Percentiles rank a stretch among this genome's conserved stretches.
Evolutionary conservation across 2,888 invertebrate species (phyloP).

Genomic region (Campaea margaritaria): DNA sequence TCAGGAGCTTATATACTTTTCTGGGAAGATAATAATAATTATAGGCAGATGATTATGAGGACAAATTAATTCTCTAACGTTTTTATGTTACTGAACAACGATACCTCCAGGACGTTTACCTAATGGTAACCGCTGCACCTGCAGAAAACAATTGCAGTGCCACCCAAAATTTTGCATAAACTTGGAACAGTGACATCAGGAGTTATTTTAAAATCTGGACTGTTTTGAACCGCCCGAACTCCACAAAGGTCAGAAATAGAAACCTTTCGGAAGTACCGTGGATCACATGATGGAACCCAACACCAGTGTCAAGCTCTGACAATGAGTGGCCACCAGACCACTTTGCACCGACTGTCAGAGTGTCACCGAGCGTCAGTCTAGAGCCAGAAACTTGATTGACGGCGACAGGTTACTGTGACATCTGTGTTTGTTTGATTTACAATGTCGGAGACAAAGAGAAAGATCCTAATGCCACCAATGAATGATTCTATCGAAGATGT

Average conservation of each 20-base stretch:
- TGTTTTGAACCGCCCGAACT: slow-evolving; percentile 24
- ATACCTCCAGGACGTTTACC: no score
- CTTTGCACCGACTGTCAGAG: slow-evolving; percentile 24
- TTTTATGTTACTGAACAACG: no score
- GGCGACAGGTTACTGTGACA: slow-evolving; percentile 16
- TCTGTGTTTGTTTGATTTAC: slow-evolving; percentile 14
- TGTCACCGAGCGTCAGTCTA: slow-evolving; percentile 26
- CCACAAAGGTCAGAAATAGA: slow-evolving; percentile 23
- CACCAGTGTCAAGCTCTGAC: slow-evolving; percentile 40
- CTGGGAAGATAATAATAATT: no score
- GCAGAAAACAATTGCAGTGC: no score
- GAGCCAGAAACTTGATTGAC: slow-evolving; percentile 38
- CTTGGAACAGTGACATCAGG: no score
- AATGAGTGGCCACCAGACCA: slow-evolving; percentile 38
- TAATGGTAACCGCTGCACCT: no score
- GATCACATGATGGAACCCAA: slow-evolving; percentile 37
- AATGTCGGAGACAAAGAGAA: slow-evolving; percentile 8
- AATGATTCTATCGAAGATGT: background rate
- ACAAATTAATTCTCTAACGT: no score
- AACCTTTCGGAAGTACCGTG: slow-evolving; percentile 24
- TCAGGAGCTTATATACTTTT: no score
- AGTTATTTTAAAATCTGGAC: background rate
- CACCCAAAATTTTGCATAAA: no score
- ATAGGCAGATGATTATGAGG: no score
- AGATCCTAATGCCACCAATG: slow-evolving; percentile 9